Base-by-base conservation (phyloP, 2,797 vertebrate species). In the Melanotaenia boesemani region DNA sequence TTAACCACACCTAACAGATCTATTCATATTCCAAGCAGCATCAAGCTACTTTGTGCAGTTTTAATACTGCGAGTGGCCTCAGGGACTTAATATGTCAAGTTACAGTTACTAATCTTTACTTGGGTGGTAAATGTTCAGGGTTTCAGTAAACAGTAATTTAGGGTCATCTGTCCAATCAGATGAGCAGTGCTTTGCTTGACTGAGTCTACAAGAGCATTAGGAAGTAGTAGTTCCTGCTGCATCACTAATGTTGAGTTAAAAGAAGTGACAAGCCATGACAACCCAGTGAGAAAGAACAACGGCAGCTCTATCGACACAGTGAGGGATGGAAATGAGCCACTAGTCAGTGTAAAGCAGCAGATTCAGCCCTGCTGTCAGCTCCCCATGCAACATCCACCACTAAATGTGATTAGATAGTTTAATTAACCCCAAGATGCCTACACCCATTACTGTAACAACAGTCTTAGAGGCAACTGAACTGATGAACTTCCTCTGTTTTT, bases 391-490 rank as follows among this genome's bases (percentile, higher is more conserved):
- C 77, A 80, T 86, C 44, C 65, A 57, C 77, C 50, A 83, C 76
- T 79, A 74, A 76, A 80, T 80, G 74, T 37, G 66, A 84, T 89
- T 87, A 88, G 70, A 86, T 60, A 69, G 69, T 88, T 85, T 92
- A 92, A 92, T 92, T 85, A 91, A 89, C 81, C 86, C 84, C 62
- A 9, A 59, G 72, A 70, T 75, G 78, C 52, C 56, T 65, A 52
- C 41, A 67, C 61, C 66, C 67, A 59, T 68, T 58, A 54, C 65
- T 78, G 67, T 20, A 71, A 81, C 55, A 76, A 36, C 65, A 70
- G 56, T 30, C 65, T 79, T 54, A 22, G 39, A 77, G 63, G 75
- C 41, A 67, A 41, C 52, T 36, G 6, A 63, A 58, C 34, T 61
- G 59, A 74, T 56, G 26, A 70, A 60, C 28, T 26, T 60, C 24